Evolutionary conservation across 37 sponge, comb jelly and placozoan species (phyloP).

Genomic region (Halichondria panicea): DNA sequence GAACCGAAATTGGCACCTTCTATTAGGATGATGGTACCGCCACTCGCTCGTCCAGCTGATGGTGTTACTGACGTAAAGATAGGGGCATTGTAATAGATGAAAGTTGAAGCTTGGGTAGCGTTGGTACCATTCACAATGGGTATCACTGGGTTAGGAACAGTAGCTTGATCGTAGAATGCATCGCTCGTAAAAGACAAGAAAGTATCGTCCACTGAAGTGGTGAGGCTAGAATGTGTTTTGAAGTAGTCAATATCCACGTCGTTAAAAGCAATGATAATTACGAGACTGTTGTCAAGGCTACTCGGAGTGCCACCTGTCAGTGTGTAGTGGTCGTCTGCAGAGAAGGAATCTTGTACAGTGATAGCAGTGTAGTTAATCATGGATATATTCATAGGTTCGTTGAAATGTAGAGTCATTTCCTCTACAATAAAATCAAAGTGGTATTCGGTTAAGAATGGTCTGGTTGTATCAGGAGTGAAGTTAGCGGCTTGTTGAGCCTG

Average conservation of each 20-base stretch:
- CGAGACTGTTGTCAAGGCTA: slow-evolving; percentile 29
- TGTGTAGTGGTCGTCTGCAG: slow-evolving; percentile 48
- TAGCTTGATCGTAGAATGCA: slow-evolving; percentile 91
- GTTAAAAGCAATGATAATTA: slow-evolving; percentile 59
- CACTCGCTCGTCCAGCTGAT: slow-evolving; percentile 73
- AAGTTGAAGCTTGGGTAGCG: slow-evolving; percentile 67
- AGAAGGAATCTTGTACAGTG: slow-evolving; percentile 72
- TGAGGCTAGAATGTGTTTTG: slow-evolving; percentile 65
- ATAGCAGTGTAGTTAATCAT: slow-evolving; percentile 56
- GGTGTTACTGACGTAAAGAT: slow-evolving; percentile 72
- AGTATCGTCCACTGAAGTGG: slow-evolving; percentile 73
- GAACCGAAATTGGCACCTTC: slow-evolving; percentile 83
- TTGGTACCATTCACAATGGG: slow-evolving; percentile 73
- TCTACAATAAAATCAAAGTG: slow-evolving; percentile 78
- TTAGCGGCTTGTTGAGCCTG: slow-evolving; percentile 49
- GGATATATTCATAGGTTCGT: slow-evolving; percentile 80
- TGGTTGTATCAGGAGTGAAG: slow-evolving; percentile 74
- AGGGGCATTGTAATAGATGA: slow-evolving; percentile 76
- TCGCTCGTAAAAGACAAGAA: slow-evolving; percentile 55
- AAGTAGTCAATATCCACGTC: slow-evolving; percentile 47
- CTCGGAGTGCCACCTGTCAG: slow-evolving; percentile 69
- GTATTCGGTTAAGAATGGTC: slow-evolving; percentile 65
- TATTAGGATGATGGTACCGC: slow-evolving; percentile 75
- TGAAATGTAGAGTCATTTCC: slow-evolving; percentile 72
- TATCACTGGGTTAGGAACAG: slow-evolving; percentile 73